Evolutionary conservation across 2,888 invertebrate species (phyloP), one percentile per base, ranked within the genome.

Genomic region (Hypomecis punctinalis): DNA sequence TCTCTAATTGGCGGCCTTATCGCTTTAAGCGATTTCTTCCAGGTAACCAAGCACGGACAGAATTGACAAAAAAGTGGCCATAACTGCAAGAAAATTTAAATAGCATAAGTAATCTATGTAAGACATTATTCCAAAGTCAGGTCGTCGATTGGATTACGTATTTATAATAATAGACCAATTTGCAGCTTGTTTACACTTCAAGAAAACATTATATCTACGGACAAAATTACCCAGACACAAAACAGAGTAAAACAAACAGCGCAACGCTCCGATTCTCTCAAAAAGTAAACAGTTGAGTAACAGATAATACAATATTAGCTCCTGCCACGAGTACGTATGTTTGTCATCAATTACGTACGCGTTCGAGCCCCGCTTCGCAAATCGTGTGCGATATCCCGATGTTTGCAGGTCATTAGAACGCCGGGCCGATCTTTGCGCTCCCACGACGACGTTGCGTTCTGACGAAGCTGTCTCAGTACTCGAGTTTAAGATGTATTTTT

Each of bases 331-430:
- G 67, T 64, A 67, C 65, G 65, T 57, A 71, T 77, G 78, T 82
- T 74, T 78, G 74, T 77, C 80, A 80, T 80, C 83, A 82, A 84
- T 85, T 83, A 84, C 72, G 66, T 81, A 81, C 72, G 66, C 56
- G 67, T 65, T 72, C 71, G 72, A 74, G 75, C 69, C 71, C 68
- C 76, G 71, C 75, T 71, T 68, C 68, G 72, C 74, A 81, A 83
- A 81, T 83, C 80, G 77, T 69, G 68, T 76, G 80, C 78, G 78
- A 81, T 78, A 77, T 77, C 78, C 76, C 77, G 69, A 81, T 85
- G 84, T 88, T 86, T 88, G 82, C 85, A 85, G 79, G 77, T 83
- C 86, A 84, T 88, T 88, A 87, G 80, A 79, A 78, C 74, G 67
- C 68, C 54, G 43, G 65, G 60, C 61, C 69, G 78, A 77, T 77